Percentiles rank a stretch among this genome's conserved stretches.
These are phyloP conservation scores for Zophobas atratus DNA, from an alignment of 1,140 invertebrate genomes.

Conservation along the genomic window DNA sequence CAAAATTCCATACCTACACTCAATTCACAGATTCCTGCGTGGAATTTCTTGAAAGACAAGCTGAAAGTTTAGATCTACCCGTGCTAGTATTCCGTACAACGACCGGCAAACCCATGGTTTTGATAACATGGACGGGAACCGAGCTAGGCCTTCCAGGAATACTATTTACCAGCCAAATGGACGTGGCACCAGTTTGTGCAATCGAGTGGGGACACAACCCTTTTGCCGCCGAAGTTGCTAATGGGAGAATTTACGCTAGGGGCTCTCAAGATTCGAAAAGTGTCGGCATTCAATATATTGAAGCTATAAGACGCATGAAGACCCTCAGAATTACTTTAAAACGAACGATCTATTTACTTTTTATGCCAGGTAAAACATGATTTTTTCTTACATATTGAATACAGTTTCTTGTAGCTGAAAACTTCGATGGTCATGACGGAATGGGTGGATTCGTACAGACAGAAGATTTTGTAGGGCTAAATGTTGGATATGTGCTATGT, in stretches of 20 bases:
- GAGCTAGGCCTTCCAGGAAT: conserved; percentile 80
- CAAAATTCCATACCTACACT: too few species aligned
- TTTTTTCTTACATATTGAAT: not conserved
- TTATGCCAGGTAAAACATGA: conserved; percentile 82
- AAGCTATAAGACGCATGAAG: conserved; percentile 81
- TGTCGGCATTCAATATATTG: conserved; percentile 84
- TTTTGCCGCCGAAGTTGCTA: conserved; percentile 82
- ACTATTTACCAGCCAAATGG: conserved; percentile 93
- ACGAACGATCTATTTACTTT: conserved; percentile 83
- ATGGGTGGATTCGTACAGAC: conserved; percentile 88
- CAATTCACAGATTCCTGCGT: conserved; percentile 76
- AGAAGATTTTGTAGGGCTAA: conserved; percentile 84
- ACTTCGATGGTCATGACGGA: conserved; percentile 88
- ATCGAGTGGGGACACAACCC: conserved; percentile 78
- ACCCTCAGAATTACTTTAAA: conserved; percentile 71
- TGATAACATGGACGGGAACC: conserved; percentile 86
- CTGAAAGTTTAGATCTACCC: conserved; percentile 76
- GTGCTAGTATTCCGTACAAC: conserved; percentile 72
- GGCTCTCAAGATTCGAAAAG: conserved; percentile 90
- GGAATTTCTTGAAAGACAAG: conserved; percentile 80
- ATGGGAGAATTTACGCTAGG: conserved; percentile 84
- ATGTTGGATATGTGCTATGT: conserved; percentile 93
- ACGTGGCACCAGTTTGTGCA: conserved; percentile 92
- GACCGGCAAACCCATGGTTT: conserved; percentile 81
- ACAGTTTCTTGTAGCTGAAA: conserved; percentile 81